Percentiles rank a stretch among this genome's conserved stretches.
These are phyloP conservation scores for Plagodis pulveraria DNA, from an alignment of 2,888 invertebrate species.

Conservation along the genomic window DNA sequence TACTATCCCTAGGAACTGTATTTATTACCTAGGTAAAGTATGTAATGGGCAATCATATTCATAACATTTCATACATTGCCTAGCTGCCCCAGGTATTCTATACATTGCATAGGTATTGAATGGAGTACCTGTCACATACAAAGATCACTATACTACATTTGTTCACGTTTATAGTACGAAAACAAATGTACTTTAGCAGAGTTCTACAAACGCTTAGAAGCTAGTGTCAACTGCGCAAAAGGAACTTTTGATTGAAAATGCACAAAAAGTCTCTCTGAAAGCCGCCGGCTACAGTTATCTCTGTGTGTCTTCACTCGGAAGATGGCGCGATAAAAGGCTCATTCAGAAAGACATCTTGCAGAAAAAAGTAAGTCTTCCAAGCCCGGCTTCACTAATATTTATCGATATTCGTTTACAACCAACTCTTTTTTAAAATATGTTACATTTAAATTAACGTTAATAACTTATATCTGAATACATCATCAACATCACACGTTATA, in stretches of 20 bases:
- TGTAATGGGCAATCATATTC: no score
- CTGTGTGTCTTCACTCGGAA: conserved; percentile 30
- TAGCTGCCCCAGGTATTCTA: no score
- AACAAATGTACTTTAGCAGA: not conserved
- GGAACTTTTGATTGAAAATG: conserved; percentile 30
- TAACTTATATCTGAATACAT: no score
- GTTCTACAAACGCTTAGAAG: conserved; percentile 6
- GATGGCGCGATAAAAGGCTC: conserved; percentile 37
- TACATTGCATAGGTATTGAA: no score
- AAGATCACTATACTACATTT: no score
- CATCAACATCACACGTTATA: no score
- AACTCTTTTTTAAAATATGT: not conserved
- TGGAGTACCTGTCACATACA: no score
- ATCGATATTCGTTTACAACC: not conserved
- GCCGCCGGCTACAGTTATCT: conserved; percentile 27
- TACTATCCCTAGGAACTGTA: no score
- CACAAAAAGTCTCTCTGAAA: conserved; percentile 26
- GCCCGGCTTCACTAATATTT: not conserved
- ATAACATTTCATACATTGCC: no score
- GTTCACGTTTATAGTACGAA: no score
- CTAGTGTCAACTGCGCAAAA: conserved; percentile 19
- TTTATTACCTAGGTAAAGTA: no score
- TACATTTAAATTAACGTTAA: no score
- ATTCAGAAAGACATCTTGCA: conserved; percentile 12
- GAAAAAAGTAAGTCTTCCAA: conserved; percentile 3